Conservation (phyloP, 2,888 invertebrate genomes). For the Biston stratarius region DNA sequence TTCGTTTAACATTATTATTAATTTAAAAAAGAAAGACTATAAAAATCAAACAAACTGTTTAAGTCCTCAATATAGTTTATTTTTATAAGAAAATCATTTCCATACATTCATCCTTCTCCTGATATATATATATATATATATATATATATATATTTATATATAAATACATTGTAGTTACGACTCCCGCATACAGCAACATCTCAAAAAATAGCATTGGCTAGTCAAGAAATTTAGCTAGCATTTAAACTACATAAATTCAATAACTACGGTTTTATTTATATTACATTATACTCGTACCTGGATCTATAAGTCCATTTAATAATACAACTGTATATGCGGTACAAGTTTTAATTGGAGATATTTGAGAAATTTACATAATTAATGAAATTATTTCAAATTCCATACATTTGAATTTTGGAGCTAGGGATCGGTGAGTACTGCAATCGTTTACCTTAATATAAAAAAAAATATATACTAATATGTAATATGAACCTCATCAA, state of each 20-base stretch:
- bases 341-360: slow-evolving; percentile 40
- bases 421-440: slow-evolving; percentile 20
- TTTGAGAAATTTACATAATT: slow-evolving; percentile 35
- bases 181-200: slow-evolving; percentile 79
- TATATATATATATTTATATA: slow-evolving; percentile 63
- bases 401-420: slow-evolving; percentile 23
- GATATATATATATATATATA: slow-evolving; percentile 70
- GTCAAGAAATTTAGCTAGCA: slow-evolving; percentile 83
- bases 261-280: slow-evolving; percentile 73
- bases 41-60: slow-evolving; percentile 50
- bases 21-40: not conserved
- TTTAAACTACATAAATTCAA: slow-evolving; percentile 77
- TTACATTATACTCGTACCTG: slow-evolving; percentile 68
- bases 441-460: slow-evolving; percentile 20
- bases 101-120: slow-evolving; percentile 78
- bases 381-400: slow-evolving; percentile 36
- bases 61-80: slow-evolving; percentile 81
- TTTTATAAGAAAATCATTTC: slow-evolving; percentile 85
- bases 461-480: slow-evolving; percentile 33
- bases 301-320: slow-evolving; percentile 49
- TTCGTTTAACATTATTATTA: too few species aligned
- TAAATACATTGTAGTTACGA: slow-evolving; percentile 80
- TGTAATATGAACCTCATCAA: slow-evolving; percentile 28
- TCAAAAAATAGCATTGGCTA: slow-evolving; percentile 85
- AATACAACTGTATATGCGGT: slow-evolving; percentile 39